Percentiles rank a stretch among this genome's conserved stretches.
Conservation (phyloP, 2,888 invertebrate genomes). For the Drosophila neutralis region DNA sequence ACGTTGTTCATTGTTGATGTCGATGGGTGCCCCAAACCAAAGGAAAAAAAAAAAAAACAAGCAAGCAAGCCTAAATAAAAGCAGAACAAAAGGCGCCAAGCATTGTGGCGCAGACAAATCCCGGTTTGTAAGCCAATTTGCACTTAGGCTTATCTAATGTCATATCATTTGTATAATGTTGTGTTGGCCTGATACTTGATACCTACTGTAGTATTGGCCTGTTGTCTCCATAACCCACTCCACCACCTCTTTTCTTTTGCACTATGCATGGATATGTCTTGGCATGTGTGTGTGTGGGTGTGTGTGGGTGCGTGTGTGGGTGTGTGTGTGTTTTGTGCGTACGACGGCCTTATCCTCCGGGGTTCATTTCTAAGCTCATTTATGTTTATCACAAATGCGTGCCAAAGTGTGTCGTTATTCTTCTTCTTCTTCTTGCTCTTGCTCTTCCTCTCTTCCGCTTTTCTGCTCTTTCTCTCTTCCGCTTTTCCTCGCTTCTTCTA, state of each 20-base stretch:
- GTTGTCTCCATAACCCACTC: slow-evolving; percentile 4
- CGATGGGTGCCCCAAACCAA: slow-evolving; percentile 12
- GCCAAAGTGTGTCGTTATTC: slow-evolving; percentile 82
- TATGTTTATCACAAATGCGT: slow-evolving; percentile 85
- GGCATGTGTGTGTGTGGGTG: neutral
- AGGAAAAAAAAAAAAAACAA: neutral
- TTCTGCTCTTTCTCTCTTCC: neutral
- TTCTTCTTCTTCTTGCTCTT: slow-evolving; percentile 49
- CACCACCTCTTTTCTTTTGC: slow-evolving; percentile 28
- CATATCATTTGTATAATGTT: slow-evolving; percentile 85
- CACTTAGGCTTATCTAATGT: slow-evolving; percentile 85
- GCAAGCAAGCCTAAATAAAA: slow-evolving; percentile 5
- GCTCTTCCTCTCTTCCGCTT: too few species aligned
- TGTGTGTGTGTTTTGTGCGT: slow-evolving; percentile 22
- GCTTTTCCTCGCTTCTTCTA: slow-evolving; percentile 15
- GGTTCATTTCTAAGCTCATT: slow-evolving; percentile 85
- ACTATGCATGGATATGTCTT: slow-evolving; percentile 49
- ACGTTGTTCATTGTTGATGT: neutral
- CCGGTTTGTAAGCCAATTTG: slow-evolving; percentile 85
- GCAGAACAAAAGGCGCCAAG: slow-evolving; percentile 32
- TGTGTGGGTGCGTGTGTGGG: slow-evolving; percentile 10
- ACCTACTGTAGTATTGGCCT: slow-evolving; percentile 64
- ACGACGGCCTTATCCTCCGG: slow-evolving; percentile 80
- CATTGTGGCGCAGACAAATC: slow-evolving; percentile 75
- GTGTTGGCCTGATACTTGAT: slow-evolving; percentile 81